Evolutionary conservation across 2,797 vertebrate species (phyloP), one percentile per base, ranked within the genome.

Genomic region (Momotus momota): DNA sequence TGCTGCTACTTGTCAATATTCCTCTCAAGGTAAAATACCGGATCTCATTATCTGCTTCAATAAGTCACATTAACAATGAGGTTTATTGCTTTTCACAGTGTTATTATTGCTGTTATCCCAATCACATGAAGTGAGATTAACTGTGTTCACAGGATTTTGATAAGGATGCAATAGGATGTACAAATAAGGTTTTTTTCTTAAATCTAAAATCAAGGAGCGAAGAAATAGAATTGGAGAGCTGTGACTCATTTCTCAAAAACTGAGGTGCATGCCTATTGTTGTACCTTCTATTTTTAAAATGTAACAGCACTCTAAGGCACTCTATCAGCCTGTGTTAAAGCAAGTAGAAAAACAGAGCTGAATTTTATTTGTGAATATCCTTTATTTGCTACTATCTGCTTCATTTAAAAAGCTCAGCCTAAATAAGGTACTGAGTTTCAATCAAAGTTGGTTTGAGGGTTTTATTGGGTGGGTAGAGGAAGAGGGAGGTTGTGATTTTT

Each of bases 201-300:
- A 74, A 80, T 71, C 86, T 75, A 88, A 91, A 92, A 94, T 72
- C n/a, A 70, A 35, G 46, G 22, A 79, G 48, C 12, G 60, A 86
- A 51, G 46, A 92, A 92, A 51, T 8, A 60, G 72, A 77, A 90
- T 35, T 92, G 64, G 80, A 84, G 67, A 81, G 27, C 71, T 58
- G 18, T 78, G 93, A 71, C 49, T 81, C 86, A 40, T 93, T 94
- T 75, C 23, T 94, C 49, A 52, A 74, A 95, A 94, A 33, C 14
- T 23, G n/a, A 95, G 61, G n/a, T 95, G 88, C 73, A 49, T 82
- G 78, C 72, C 81, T 94, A 43, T 96, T 97, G 86, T 73, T 66
- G 66, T 95, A 54, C 46, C 46, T 95, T 52, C 45, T 70, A 43
- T 92, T 97, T 94, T 96, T 64, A 62, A 90, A 94, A 90, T 64